phyloP scores from a whole-genome alignment of 2,113 vertebrate species.

The Glaucidium brasilianum region DNA sequence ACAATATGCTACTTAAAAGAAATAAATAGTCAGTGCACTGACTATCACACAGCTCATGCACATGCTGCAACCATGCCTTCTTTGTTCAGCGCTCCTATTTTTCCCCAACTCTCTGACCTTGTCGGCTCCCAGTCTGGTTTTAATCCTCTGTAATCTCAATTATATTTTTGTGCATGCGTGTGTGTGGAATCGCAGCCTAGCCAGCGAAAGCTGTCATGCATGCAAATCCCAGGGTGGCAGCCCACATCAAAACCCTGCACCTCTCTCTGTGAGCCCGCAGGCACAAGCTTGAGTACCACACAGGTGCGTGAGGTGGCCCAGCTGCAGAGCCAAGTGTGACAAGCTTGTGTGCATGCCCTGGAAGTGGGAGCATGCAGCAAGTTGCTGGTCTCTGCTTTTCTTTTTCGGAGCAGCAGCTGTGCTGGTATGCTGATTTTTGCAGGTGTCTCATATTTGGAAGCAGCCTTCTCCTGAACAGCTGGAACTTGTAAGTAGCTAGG shows the following conservation, averaged over 20 bases:
- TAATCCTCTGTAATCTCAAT: slow-evolving; percentile 29
- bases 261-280: accelerated
- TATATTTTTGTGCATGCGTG: not conserved
- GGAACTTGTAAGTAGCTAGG: not conserved
- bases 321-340: not conserved
- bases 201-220: not conserved
- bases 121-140: not conserved
- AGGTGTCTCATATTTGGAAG: not conserved
- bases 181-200: not conserved
- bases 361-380: not conserved
- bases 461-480: not conserved
- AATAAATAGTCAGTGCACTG: not conserved
- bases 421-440: not conserved
- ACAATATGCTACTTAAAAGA: not conserved
- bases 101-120: not conserved
- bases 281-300: accelerated
- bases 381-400: not conserved
- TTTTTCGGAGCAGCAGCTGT: accelerated
- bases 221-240: not conserved
- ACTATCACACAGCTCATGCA: not conserved
- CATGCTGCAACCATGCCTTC: not conserved
- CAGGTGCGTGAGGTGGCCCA: not conserved
- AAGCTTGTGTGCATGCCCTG: accelerated
- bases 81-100: accelerated
- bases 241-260: not conserved